Base-by-base conservation (phyloP, 1,140 invertebrate genomes). In the Drosophila persimilis region DNA sequence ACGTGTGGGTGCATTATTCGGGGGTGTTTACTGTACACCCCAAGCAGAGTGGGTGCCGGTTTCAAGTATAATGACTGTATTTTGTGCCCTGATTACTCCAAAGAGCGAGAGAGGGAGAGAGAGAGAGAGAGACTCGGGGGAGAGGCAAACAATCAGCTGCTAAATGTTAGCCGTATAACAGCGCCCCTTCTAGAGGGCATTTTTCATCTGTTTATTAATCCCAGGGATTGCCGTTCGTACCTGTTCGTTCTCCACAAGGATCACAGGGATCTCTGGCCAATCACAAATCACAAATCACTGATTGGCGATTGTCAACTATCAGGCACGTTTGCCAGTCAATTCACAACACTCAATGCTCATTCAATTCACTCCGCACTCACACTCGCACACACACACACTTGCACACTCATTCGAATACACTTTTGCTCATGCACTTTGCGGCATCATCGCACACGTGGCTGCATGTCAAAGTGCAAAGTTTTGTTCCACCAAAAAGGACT, bases 401-500 rank as follows among this genome's bases (percentile, higher is more conserved):
- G 20, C 62, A 44, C 15, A 53, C 24, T 26, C 24, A 26, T 26
- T 26, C 24, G 5, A 6, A 26, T 5, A 26, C 24, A 26, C 57
- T 46, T 39, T 5, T 39, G 3, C 35, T 39, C 35, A 13, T 39
- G 35, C 58, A 54, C 17, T 50, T 29, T 43, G 31, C 61, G 66
- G 61, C 46, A 65, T 53, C 74, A 35, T 62, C 65, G 55, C 67
- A 77, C 81, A 85, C 81, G 64, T 81, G 73, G 83, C 70, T 86
- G 77, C 81, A 81, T 88, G 81, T 86, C 83, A 88, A 86, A 86
- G 81, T 85, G 83, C 50, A 81, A 84, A 85, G 72, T 84, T 84
- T 85, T 85, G 80, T 75, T 64, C 56, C 75, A 62, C 61, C 78
- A 80, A 17, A 39, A 57, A 8, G 8, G 35, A 13, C 4, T 39